A percentile compares a stretch with the other conserved stretches of the same genome.
Evolutionary conservation across 2,888 invertebrate genomes (phyloP).

Genomic region (Fragum fragum): DNA sequence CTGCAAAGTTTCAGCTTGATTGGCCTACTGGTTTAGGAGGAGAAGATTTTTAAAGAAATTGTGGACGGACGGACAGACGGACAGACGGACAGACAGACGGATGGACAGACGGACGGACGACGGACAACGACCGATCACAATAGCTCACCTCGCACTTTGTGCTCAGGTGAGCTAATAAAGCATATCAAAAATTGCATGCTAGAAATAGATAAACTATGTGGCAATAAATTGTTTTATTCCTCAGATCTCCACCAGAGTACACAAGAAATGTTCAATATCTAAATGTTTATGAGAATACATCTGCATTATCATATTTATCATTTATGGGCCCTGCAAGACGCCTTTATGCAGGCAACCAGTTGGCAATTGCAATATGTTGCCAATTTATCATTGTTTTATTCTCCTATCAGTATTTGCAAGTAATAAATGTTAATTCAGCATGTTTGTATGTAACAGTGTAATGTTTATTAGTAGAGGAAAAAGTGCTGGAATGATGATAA

Average conservation of each 20-base stretch:
- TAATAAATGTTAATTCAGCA: constrained; percentile 3
- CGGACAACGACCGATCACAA: no score
- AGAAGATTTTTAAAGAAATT: no score
- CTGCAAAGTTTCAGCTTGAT: no score
- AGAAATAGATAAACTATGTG: neutral
- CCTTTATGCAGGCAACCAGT: neutral
- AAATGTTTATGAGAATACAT: constrained; percentile 25
- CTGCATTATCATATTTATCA: constrained; percentile 28
- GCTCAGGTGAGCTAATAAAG: no score
- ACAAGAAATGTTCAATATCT: constrained; percentile 2
- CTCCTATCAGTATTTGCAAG: neutral
- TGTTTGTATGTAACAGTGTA: neutral
- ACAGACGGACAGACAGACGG: no score
- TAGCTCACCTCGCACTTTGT: no score
- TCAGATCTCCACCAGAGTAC: neutral
- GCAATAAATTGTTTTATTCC: constrained; percentile 10
- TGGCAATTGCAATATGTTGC: neutral
- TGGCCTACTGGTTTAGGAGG: no score
- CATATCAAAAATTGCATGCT: no score
- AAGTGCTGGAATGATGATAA: no score
- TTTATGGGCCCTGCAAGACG: constrained; percentile 15
- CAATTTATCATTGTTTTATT: neutral
- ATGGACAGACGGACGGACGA: no score
- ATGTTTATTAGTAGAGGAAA: no score
- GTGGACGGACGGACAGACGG: no score